Percentiles rank a stretch among this genome's conserved stretches.
Conservation (phyloP, 2,888 invertebrate genomes). For the Litoditis marina region DNA sequence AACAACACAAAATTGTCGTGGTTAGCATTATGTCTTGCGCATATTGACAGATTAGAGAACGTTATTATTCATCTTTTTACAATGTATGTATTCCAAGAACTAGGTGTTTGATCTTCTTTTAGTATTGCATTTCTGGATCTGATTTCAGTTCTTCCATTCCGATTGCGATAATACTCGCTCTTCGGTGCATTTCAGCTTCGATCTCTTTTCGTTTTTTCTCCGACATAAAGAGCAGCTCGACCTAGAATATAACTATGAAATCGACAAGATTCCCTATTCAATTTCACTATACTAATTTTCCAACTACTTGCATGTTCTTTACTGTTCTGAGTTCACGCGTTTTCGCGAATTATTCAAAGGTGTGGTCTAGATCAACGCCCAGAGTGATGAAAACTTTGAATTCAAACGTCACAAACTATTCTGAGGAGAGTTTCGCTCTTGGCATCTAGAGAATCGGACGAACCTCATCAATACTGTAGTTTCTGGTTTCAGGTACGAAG, state of each 20-base stretch:
- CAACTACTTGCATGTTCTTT: too few species aligned
- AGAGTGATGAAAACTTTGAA: background rate
- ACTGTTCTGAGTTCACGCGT: too few species aligned
- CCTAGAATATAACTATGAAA: background rate
- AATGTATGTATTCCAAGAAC: too few species aligned
- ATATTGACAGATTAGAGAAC: too few species aligned
- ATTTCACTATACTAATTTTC: too few species aligned
- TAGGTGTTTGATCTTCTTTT: too few species aligned
- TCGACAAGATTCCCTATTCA: background rate
- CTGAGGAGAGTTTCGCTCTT: background rate
- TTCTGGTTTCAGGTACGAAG: conserved; percentile 67
- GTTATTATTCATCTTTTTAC: too few species aligned
- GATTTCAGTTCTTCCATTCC: conserved; percentile 2
- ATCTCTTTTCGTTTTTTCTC: conserved; percentile 12
- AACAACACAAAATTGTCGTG: too few species aligned
- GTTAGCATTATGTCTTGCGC: too few species aligned
- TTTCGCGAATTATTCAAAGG: too few species aligned
- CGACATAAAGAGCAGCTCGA: conserved; percentile 22
- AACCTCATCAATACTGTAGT: conserved; percentile 66
- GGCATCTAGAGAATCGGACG: background rate
- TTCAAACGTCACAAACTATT: background rate
- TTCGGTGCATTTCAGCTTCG: conserved; percentile 8
- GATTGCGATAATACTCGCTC: conserved; percentile 5
- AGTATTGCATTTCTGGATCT: conserved; percentile 13
- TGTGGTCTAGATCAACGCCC: background rate